Evolutionary conservation across 2,888 invertebrate species (phyloP).

Genomic region (Cepaea hortensis): DNA sequence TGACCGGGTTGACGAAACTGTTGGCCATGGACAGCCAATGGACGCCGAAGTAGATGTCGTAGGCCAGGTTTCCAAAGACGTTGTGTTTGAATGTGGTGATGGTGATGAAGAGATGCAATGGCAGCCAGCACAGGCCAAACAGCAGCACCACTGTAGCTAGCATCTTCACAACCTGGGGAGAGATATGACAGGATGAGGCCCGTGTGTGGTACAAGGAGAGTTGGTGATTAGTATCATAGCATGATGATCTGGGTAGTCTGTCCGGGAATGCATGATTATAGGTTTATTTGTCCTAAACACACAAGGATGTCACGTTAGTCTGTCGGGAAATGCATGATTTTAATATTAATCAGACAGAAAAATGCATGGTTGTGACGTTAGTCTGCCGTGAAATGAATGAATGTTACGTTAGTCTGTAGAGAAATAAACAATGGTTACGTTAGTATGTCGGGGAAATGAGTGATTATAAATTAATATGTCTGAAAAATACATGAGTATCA

Average conservation of each 20-base stretch:
- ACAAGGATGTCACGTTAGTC: too few species aligned
- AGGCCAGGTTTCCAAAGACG: constrained; percentile 43
- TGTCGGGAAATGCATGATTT: too few species aligned
- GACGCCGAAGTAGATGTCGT: constrained; percentile 51
- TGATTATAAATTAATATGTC: too few species aligned
- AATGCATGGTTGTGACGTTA: too few species aligned
- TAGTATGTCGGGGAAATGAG: too few species aligned
- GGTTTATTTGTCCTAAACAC: too few species aligned
- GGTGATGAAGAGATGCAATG: constrained; percentile 62
- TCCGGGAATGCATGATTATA: neutral
- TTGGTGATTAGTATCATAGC: neutral
- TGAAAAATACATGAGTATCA: too few species aligned
- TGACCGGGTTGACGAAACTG: constrained; percentile 72
- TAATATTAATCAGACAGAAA: too few species aligned
- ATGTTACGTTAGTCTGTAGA: too few species aligned
- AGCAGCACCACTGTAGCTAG: constrained; percentile 67
- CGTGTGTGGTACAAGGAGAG: too few species aligned
- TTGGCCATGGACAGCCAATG: constrained; percentile 74
- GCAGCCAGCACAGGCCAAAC: constrained; percentile 69
- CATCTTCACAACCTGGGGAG: constrained; percentile 69
- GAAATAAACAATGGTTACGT: too few species aligned
- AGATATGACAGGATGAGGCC: neutral
- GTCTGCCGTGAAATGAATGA: too few species aligned
- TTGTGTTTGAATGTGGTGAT: constrained; percentile 57
- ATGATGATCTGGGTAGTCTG: neutral